phyloP scores from a whole-genome alignment of 1,140 invertebrate genomes.

The Listronotus oregonensis region DNA sequence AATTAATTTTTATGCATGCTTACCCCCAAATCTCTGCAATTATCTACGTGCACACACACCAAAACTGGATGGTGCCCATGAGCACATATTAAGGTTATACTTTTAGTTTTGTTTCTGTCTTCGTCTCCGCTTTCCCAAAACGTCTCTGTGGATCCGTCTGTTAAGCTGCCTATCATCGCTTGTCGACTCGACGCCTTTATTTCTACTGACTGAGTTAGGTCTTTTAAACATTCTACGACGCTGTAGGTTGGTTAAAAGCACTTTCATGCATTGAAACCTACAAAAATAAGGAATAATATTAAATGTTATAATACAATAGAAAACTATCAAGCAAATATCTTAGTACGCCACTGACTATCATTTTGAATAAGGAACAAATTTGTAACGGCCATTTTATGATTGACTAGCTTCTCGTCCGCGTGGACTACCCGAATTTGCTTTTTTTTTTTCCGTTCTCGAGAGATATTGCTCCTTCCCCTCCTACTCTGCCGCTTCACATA shows the following conservation, averaged over 20 bases:
- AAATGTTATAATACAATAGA: no score
- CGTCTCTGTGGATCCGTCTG: conserved; percentile 94
- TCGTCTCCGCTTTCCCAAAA: conserved; percentile 99
- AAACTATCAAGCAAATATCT: no score
- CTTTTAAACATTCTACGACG: conserved; percentile 69
- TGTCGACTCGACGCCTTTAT: conserved; percentile 90
- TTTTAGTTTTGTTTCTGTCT: conserved; percentile 89
- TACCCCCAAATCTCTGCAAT: conserved; percentile 87
- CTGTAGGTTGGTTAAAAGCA: conserved; percentile 55
- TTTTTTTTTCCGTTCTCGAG: no score
- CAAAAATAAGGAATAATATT: not conserved
- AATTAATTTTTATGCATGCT: conserved; percentile 53
- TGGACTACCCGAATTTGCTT: no score
- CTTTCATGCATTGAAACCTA: conserved; percentile 64
- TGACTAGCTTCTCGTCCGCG: no score
- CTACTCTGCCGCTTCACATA: no score
- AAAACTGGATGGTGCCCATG: conserved; percentile 67
- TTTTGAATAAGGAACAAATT: no score
- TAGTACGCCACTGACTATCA: no score
- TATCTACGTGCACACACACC: conserved; percentile 89
- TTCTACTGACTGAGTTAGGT: conserved; percentile 76
- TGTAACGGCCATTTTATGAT: no score
- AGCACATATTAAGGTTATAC: conserved; percentile 60
- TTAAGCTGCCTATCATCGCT: conserved; percentile 90
- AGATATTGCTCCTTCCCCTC: no score